Evolutionary conservation across 2,888 invertebrate genomes (phyloP), one percentile per base, ranked within the genome.

Genomic region (Xestia ashworthii): DNA sequence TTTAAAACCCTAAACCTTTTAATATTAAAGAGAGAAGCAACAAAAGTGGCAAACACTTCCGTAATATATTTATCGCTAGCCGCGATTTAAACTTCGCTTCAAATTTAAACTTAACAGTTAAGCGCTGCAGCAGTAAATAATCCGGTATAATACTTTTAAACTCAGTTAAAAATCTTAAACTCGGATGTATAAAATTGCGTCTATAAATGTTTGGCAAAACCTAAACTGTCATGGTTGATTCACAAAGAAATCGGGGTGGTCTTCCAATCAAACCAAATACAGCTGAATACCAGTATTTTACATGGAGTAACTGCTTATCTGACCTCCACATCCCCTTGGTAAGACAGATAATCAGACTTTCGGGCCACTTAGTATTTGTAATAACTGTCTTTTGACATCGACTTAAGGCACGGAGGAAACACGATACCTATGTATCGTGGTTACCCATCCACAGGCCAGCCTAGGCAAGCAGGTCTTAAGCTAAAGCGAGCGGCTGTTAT

Each of bases 121-220:
- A 77, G 84, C 78, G 58, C 62, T 58, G 66, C 19, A 65, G 53
- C 72, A 58, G 78, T 78, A 81, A 84, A 81, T 84, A 84, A 84
- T 77, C 74, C 41, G 14, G 60, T 77, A 77, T 84, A 68, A 77
- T 65, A 83, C 73, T 81, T n/a, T 82, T 81, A 58, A 84, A 71
- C 44, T 62, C 41, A 12, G 68, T 74, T 84, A 66, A 58, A 76
- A 83, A 77, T 81, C 55, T 76, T 41, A 77, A 14, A 25, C 71
- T 41, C 12, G 48, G 46, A 50, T 32, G 32, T 62, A 50, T 12
- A 32, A 71, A 66, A 69, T 48, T 58, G 44, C 9, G 58, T 58
- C 25, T 77, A 6, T 48, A 38, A 64, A 68, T 71, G 25, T 58
- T 76, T 32, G 14, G 19, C 22, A 62, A 70, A 67, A 67, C 5